Conservation (phyloP, 2,888 invertebrate genomes). For the Ormyrus nitidulus region DNA sequence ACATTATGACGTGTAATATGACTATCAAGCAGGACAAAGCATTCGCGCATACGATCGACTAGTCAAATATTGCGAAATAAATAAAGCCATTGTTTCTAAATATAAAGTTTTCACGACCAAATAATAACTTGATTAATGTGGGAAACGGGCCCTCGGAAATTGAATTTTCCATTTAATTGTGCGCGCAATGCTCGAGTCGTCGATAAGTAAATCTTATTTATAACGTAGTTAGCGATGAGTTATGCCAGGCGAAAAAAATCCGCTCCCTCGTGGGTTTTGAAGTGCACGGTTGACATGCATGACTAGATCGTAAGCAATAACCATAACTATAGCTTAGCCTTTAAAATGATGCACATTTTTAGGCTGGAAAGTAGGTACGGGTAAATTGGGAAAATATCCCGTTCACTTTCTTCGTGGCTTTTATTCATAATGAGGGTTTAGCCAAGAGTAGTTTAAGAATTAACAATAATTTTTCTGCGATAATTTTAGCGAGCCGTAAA, state of each 20-base stretch:
- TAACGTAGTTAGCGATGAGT: not conserved
- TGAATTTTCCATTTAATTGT: too few relatives aligned
- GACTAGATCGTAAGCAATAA: conserved; percentile 20
- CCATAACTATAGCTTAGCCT: conserved; percentile 17
- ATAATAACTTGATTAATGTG: too few relatives aligned
- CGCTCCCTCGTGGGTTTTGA: not conserved
- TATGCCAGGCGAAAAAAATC: not conserved
- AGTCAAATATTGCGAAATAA: too few relatives aligned
- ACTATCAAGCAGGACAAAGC: too few relatives aligned
- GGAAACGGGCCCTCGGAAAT: too few relatives aligned
- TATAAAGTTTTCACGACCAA: too few relatives aligned
- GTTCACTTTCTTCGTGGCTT: not conserved
- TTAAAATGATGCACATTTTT: conserved; percentile 19
- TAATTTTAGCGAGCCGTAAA: too few relatives aligned
- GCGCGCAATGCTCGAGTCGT: not conserved
- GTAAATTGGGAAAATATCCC: conserved; percentile 21
- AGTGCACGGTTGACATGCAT: conserved; percentile 22
- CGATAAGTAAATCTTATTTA: conserved; percentile 6
- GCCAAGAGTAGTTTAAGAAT: not conserved
- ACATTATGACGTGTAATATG: too few relatives aligned
- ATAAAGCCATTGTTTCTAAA: too few relatives aligned
- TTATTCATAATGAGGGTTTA: conserved; percentile 13
- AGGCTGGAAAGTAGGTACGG: not conserved
- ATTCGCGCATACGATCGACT: too few relatives aligned
- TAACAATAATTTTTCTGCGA: too few relatives aligned